Conservation (phyloP, 2,797 vertebrate genomes). For the Molossus molossus region DNA sequence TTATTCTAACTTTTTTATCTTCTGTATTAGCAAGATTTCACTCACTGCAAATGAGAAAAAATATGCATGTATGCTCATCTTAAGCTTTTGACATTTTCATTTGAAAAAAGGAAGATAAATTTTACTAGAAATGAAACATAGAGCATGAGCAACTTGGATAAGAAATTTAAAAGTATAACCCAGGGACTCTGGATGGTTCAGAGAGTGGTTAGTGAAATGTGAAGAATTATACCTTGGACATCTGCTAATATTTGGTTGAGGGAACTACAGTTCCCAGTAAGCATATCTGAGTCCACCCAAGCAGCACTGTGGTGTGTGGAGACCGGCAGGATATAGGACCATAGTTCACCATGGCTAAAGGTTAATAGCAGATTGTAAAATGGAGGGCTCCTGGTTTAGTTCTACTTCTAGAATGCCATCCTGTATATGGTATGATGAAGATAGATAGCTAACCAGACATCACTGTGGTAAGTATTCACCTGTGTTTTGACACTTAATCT, state of each 20-base stretch:
- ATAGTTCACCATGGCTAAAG: not conserved
- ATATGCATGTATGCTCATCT: not conserved
- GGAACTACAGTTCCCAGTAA: constrained; percentile 5
- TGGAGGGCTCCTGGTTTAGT: not conserved
- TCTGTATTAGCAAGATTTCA: constrained; percentile 75
- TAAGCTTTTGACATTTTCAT: constrained; percentile 64
- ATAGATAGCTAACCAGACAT: not conserved
- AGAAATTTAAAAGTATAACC: constrained; percentile 60
- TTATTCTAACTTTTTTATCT: constrained; percentile 62
- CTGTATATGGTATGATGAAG: not conserved
- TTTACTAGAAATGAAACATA: constrained; percentile 74
- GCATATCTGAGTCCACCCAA: not conserved
- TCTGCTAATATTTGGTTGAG: constrained; percentile 58
- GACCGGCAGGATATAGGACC: constrained; percentile 1
- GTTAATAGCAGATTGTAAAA: not conserved
- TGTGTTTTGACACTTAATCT: constrained; percentile 24
- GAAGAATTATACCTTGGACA: not conserved
- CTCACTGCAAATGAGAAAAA: constrained; percentile 51
- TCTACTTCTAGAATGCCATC: not conserved
- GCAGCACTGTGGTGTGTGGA: not conserved
- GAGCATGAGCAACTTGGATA: constrained; percentile 42
- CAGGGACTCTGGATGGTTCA: constrained; percentile 46
- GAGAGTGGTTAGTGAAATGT: constrained; percentile 46
- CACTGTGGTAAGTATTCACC: not conserved
- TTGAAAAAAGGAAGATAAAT: constrained; percentile 64